Evolutionary conservation across 2,888 invertebrate species (phyloP), one percentile per base, ranked within the genome.

Genomic region (Harpalus rufipes): DNA sequence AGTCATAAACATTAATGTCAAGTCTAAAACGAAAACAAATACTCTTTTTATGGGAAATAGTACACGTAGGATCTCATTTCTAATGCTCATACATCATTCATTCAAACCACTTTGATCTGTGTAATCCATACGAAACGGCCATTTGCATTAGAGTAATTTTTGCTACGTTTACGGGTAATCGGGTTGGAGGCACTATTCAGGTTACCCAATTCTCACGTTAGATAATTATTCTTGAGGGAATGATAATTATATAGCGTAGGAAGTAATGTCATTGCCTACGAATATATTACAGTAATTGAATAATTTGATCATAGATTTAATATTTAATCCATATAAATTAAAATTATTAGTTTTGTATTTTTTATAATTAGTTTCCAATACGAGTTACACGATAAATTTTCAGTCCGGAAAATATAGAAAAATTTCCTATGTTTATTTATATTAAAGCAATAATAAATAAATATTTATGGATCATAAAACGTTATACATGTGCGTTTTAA

Each of bases 11-110:
- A 76, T 18, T 76, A 76, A 51, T 76, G 51, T 51, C 76, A 76
- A 76, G 8, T 21, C 76, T 44, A 16, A 76, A 51, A 76, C 44
- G 18, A 51, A 44, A 76, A 76, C 25, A 56, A 72, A 18, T 74
- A 39, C 14, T 44, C 74, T 44, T 41, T 7, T 68, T 76, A 76
- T 51, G 51, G 76, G 16, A 51, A 76, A 51, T 18, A 16, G 76
- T 16, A 76, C 76, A 51, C 56, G 76, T 14, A 72, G 44, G 16
- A 18, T 76, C 76, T 76, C 51, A 76, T 76, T 76, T 7, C 51
- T 1, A 76, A 76, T 76, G 76, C 76, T 51, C 76, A 76, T 76
- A 76, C 8, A 76, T 76, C 76, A 76, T 76, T 51, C 44, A 51
- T 51, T 76, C 51, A 14, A 21, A 18, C 51, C 5, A 44, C 51